Evolutionary conservation across 2,797 vertebrate species (phyloP), one percentile per base, ranked within the genome.

Genomic region (Pipistrellus pygmaeus): DNA sequence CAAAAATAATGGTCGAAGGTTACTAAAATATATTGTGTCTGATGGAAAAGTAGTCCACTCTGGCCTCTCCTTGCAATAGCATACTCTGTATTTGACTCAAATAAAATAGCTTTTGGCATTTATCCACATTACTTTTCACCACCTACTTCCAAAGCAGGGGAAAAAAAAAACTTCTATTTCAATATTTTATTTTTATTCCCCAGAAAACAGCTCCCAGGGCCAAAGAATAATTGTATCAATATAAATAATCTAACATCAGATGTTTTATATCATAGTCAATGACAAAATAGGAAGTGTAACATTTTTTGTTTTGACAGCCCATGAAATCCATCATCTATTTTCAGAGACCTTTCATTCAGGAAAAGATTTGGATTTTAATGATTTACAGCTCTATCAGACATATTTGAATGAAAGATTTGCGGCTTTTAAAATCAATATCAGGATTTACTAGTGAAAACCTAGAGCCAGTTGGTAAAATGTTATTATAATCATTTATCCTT

Each of bases 181-280:
- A 20, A 95, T 97, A 97, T 98, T 98, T 97, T 97, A 96, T 96
- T 98, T 96, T 97, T 97, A 82, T 96, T 95, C 88, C 88, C 86
- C 80, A 96, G 94, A 93, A 97, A 97, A 96, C 21, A 96, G 95
- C 46, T 97, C 96, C 14, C 51, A 97, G 64, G 88, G 78, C 75
- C 57, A 60, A 96, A 91, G 76, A 93, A 78, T 95, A 93, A 95
- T 88, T 97, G 97, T 97, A 97, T 96, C 83, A 96, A 94, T 94
- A 94, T 97, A 97, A 98, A 97, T 97, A 97, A 97, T 18, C 6
- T 68, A n/a, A 81, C 95, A 93, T 92, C n/a, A 44, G 48, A 82
- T 94, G 53, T 93, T 97, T 98, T 97, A 94, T 95, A 75, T 96
- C 97, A 93, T 27, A 86, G 76, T 93, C 96, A 41, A 27, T 96